These are phyloP conservation scores for Drosophila rufa DNA, from an alignment of 1,140 invertebrate species.

Conservation along the genomic window DNA sequence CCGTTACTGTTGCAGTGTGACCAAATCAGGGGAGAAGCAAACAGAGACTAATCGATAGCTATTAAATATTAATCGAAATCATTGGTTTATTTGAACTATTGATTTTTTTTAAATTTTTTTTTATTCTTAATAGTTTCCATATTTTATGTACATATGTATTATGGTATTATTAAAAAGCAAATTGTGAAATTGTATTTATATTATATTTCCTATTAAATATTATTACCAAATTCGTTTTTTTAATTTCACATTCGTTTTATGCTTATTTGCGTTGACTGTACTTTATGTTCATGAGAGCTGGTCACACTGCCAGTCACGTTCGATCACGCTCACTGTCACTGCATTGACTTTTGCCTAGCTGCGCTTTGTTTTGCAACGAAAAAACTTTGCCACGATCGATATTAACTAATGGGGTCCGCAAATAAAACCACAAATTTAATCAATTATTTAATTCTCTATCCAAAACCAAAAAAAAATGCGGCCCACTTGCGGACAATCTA, in stretches of 20 bases:
- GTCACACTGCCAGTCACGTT: conserved; percentile 44
- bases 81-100: neutral
- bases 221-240: no score
- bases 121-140: neutral
- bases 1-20: conserved; percentile 44
- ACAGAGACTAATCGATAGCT: neutral
- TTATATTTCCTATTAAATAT: neutral
- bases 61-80: neutral
- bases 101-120: neutral
- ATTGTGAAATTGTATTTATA: neutral
- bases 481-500: conserved; percentile 5
- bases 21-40: conserved; percentile 18
- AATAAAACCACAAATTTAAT: conserved; percentile 24
- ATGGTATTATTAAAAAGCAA: neutral
- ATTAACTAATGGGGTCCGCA: conserved; percentile 33
- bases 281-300: neutral
- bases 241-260: no score
- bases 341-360: conserved; percentile 45
- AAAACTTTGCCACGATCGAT: conserved; percentile 60
- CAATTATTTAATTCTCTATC: conserved; percentile 23
- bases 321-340: conserved; percentile 42
- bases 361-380: conserved; percentile 70
- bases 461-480: conserved; percentile 11
- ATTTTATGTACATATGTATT: neutral
- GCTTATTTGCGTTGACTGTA: neutral